Conservation (phyloP, 2,113 vertebrate species). For the Fulmarus glacialis region DNA sequence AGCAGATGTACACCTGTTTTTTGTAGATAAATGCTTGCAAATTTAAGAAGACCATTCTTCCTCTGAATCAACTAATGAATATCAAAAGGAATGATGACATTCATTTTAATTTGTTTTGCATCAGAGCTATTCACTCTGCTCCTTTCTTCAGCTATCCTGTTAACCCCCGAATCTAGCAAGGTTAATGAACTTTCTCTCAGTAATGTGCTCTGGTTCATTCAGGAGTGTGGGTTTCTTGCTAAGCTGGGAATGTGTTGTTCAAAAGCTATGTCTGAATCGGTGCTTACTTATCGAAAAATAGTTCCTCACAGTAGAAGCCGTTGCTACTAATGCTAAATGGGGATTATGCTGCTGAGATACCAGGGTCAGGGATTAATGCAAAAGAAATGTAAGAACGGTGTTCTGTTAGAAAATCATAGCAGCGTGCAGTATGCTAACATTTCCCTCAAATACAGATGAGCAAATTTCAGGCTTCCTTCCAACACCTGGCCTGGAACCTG, state of each 20-base stretch:
- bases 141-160: conserved; percentile 79
- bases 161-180: conserved; percentile 76
- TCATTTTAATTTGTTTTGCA: conserved; percentile 85
- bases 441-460: neutral
- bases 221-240: conserved; percentile 74
- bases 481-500: conserved; percentile 33
- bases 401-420: conserved; percentile 29
- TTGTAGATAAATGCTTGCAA: conserved; percentile 82
- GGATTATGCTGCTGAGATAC: conserved; percentile 78
- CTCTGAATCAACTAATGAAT: conserved; percentile 83
- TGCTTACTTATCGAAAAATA: conserved; percentile 78
- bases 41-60: conserved; percentile 76
- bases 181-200: conserved; percentile 84
- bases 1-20: conserved; percentile 84
- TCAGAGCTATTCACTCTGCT: conserved; percentile 75
- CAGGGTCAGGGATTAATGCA: conserved; percentile 78
- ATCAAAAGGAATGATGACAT: conserved; percentile 84
- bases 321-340: conserved; percentile 80
- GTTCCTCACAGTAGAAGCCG: conserved; percentile 73
- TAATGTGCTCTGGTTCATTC: conserved; percentile 74
- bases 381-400: conserved; percentile 53
- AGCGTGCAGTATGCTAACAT: neutral
- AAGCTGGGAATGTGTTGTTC: conserved; percentile 75
- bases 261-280: conserved; percentile 68
- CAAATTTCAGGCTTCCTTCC: neutral